A percentile compares a stretch with the other conserved stretches of the same genome.
Evolutionary conservation across 2,113 vertebrate species (phyloP).

Genomic region (Rynchops niger): DNA sequence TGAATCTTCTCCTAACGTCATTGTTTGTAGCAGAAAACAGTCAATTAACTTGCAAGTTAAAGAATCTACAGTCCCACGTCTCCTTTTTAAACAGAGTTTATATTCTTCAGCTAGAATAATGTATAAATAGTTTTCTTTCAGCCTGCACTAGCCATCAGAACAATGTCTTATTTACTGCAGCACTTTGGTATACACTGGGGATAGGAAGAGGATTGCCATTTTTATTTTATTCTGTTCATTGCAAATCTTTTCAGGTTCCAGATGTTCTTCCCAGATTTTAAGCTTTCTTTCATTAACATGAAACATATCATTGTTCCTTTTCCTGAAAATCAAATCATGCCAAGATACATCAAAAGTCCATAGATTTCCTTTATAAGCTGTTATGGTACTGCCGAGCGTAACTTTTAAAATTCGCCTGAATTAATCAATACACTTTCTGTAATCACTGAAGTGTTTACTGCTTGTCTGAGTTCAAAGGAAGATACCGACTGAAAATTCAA

Average conservation of each 20-base stretch:
- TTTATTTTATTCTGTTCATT: neutral
- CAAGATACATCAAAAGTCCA: neutral
- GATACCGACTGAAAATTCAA: neutral
- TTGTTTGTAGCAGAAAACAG: neutral
- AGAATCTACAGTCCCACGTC: neutral
- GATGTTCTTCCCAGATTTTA: neutral
- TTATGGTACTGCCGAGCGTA: neutral
- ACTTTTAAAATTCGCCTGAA: neutral
- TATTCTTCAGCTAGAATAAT: neutral
- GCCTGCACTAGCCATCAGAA: accelerated
- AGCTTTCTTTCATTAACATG: neutral
- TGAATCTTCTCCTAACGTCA: neutral
- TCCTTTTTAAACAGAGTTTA: neutral
- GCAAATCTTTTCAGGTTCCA: neutral
- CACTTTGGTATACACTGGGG: neutral
- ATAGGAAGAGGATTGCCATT: neutral
- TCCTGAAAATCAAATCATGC: neutral
- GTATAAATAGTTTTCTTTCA: neutral
- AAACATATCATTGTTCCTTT: neutral
- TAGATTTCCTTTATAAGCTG: neutral
- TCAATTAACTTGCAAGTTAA: neutral
- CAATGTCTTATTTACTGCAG: neutral
- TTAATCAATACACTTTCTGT: neutral
- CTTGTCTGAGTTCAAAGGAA: neutral
- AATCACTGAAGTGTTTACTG: neutral